phyloP scores from a whole-genome alignment of 2,797 vertebrate species.

The Anas bahamensis region DNA sequence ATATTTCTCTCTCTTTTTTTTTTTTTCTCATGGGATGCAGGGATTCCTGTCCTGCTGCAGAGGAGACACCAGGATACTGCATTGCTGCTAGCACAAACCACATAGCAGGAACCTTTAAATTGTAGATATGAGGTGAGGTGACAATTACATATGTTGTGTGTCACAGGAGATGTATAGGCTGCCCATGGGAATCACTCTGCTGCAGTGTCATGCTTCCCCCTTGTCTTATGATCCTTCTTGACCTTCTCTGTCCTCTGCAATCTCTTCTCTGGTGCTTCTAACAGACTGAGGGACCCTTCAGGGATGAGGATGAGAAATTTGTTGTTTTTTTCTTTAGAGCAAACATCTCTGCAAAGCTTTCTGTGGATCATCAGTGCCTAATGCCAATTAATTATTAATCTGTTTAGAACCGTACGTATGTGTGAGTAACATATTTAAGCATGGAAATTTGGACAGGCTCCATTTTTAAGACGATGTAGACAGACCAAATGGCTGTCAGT shows the following conservation, averaged over 20 bases:
- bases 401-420: not conserved
- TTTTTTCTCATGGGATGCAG: not conserved
- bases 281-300: not conserved
- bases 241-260: not conserved
- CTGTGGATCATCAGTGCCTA: not conserved
- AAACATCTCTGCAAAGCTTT: not conserved
- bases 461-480: not conserved
- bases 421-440: not conserved
- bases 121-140: not conserved
- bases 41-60: not conserved
- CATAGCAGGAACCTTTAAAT: not conserved
- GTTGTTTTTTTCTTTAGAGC: not conserved
- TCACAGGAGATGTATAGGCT: not conserved
- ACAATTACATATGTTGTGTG: fast-evolving
- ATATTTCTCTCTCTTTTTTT: not conserved
- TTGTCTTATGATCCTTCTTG: not conserved
- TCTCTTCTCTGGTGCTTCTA: not conserved
- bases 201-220: not conserved
- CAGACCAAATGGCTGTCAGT: not conserved
- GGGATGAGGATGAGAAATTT: not conserved
- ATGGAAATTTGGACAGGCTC: not conserved
- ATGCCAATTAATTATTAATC: conserved; percentile 12
- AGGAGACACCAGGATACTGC: not conserved
- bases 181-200: not conserved
- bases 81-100: not conserved